phyloP scores from a whole-genome alignment of 2,113 vertebrate genomes.

The Pungitius pungitius region DNA sequence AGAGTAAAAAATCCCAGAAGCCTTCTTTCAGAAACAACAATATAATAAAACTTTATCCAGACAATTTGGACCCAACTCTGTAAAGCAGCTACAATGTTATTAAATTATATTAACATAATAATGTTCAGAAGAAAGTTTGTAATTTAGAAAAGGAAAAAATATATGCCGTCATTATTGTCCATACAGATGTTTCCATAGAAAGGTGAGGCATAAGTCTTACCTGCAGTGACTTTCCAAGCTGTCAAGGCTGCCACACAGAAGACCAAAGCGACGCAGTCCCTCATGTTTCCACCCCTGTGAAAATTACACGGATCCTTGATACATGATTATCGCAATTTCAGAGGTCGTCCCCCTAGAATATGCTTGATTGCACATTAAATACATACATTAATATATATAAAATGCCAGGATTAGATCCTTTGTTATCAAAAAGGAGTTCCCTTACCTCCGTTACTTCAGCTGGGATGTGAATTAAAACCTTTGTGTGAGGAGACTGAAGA shows the following conservation, averaged over 20 bases:
- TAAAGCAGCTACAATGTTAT: too few species aligned
- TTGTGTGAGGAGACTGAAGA: not conserved
- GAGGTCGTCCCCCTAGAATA: not conserved
- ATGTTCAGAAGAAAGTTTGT: too few species aligned
- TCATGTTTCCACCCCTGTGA: conserved; percentile 56
- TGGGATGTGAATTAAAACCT: not conserved
- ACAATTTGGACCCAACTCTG: not conserved
- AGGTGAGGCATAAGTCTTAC: conserved; percentile 52
- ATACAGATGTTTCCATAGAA: too few species aligned
- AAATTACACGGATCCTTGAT: conserved; percentile 13
- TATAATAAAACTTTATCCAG: not conserved
- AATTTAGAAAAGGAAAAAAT: too few species aligned
- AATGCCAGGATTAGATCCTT: not conserved
- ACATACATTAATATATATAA: not conserved
- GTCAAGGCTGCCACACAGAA: conserved; percentile 52
- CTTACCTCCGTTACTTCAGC: conserved; percentile 50
- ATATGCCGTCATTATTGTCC: too few species aligned
- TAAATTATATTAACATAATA: too few species aligned
- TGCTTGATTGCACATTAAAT: not conserved
- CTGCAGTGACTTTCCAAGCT: conserved; percentile 58
- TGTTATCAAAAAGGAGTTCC: not conserved
- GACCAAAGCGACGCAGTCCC: conserved; percentile 25
- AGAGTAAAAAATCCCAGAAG: not conserved
- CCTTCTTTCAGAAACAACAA: not conserved
- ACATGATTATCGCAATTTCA: not conserved